These are phyloP conservation scores for Chauna torquata DNA, from an alignment of 2,113 vertebrate species.

Conservation along the genomic window DNA sequence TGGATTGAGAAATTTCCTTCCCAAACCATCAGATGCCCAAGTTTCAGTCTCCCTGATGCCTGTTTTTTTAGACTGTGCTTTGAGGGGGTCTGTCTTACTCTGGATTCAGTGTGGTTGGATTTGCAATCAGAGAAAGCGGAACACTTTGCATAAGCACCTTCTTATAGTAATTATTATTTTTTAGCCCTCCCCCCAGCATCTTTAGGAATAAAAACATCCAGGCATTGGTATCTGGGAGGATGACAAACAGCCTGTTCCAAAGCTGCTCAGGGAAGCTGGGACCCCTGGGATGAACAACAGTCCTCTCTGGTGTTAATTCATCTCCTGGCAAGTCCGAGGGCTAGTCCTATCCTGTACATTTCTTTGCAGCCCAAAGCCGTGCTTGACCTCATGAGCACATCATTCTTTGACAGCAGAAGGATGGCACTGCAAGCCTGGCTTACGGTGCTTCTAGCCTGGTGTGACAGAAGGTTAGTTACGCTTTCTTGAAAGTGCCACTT, in stretches of 20 bases:
- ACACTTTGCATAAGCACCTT: conserved; percentile 63
- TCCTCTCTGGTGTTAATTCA: not conserved
- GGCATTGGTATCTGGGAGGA: not conserved
- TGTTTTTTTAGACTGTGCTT: conserved; percentile 1
- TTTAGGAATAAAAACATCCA: conserved; percentile 40
- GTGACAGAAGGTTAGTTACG: not conserved
- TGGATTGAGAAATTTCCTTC: conserved; percentile 12
- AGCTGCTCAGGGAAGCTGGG: not conserved
- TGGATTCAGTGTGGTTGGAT: conserved; percentile 33
- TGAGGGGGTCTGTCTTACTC: not conserved
- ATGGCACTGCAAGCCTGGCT: not conserved
- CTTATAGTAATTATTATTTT: conserved; percentile 49
- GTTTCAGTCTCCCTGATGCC: not conserved
- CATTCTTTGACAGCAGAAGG: not conserved
- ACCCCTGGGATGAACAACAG: not conserved
- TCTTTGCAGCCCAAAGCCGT: not conserved
- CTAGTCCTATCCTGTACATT: not conserved
- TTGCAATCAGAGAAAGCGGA: conserved; percentile 30
- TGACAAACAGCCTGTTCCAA: not conserved
- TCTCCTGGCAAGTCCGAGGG: not conserved
- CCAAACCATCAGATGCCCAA: not conserved
- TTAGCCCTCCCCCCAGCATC: not conserved
- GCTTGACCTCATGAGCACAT: not conserved
- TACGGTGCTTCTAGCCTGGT: not conserved
- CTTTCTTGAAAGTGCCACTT: conserved; percentile 19